Percentiles rank a stretch among this genome's conserved stretches.
Evolutionary conservation across 2,888 invertebrate genomes (phyloP).

Genomic region (Pasiphila rectangulata): DNA sequence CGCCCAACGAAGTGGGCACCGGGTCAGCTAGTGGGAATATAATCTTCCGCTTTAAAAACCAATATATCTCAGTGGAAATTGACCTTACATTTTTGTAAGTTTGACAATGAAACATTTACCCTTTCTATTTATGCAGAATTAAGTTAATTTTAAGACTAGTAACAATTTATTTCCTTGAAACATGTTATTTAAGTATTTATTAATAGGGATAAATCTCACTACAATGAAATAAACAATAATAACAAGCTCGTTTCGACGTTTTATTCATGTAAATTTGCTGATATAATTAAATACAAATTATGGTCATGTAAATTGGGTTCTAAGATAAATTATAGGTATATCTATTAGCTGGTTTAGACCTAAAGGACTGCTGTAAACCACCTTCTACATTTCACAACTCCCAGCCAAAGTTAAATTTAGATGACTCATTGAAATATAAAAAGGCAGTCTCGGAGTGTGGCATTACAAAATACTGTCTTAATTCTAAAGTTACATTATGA

Average conservation of each 20-base stretch:
- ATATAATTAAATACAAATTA: conserved; percentile 80
- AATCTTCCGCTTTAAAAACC: too few relatives aligned
- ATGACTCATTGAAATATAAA: conserved; percentile 74
- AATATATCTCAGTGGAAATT: too few relatives aligned
- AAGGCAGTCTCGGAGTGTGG: conserved; percentile 81
- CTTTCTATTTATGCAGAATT: too few relatives aligned
- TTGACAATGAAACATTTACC: too few relatives aligned
- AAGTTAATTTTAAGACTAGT: too few relatives aligned
- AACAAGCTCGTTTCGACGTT: conserved; percentile 78
- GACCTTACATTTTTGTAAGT: too few relatives aligned
- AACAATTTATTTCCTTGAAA: too few relatives aligned
- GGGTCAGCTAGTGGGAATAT: too few relatives aligned
- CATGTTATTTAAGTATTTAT: too few relatives aligned
- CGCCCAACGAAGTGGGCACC: too few relatives aligned
- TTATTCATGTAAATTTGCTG: conserved; percentile 82
- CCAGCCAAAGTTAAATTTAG: conserved; percentile 70
- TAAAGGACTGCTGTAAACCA: conserved; percentile 54
- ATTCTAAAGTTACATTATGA: conserved; percentile 76
- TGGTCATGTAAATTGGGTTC: conserved; percentile 79
- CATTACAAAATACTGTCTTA: conserved; percentile 79
- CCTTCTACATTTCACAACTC: conserved; percentile 53
- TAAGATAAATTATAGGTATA: conserved; percentile 69
- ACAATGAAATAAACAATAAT: conserved; percentile 43
- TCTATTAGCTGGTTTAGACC: conserved; percentile 61
- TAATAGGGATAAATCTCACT: neutral